Conservation (phyloP, 2,113 vertebrate genomes). For the Hydrochoerus hydrochaeris region DNA sequence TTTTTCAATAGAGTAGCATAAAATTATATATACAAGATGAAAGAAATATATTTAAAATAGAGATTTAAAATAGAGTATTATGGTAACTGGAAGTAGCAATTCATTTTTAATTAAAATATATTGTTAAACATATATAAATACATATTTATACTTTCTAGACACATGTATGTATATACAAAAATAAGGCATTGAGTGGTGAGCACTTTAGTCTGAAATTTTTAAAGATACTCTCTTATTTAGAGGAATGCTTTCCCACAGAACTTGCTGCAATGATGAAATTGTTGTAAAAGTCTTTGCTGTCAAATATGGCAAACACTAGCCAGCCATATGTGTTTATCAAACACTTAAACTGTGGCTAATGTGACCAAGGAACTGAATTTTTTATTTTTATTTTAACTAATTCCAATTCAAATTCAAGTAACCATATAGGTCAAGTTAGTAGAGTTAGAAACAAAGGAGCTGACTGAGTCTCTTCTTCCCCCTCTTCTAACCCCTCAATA, state of each 20-base stretch:
- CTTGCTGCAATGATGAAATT: background rate
- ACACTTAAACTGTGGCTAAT: background rate
- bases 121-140: background rate
- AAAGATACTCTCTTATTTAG: background rate
- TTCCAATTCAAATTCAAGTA: slow-evolving; percentile 49
- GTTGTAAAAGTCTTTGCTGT: background rate
- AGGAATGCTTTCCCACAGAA: background rate
- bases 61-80: slow-evolving; percentile 12
- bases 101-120: slow-evolving; percentile 57
- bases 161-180: background rate
- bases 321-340: background rate
- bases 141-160: background rate
- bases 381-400: background rate
- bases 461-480: background rate
- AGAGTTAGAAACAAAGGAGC: background rate
- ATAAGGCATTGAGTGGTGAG: background rate
- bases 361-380: background rate
- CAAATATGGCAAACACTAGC: background rate
- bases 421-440: background rate
- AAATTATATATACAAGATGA: slow-evolving; percentile 15
- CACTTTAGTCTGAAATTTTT: background rate
- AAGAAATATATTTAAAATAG: slow-evolving; percentile 29
- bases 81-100: background rate
- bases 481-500: background rate
- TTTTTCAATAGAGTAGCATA: slow-evolving; percentile 15